Percentiles rank a stretch among this genome's conserved stretches.
These are phyloP conservation scores for Cryptoblepharus egeriae DNA, from an alignment of 2,797 vertebrate genomes.

Conservation along the genomic window DNA sequence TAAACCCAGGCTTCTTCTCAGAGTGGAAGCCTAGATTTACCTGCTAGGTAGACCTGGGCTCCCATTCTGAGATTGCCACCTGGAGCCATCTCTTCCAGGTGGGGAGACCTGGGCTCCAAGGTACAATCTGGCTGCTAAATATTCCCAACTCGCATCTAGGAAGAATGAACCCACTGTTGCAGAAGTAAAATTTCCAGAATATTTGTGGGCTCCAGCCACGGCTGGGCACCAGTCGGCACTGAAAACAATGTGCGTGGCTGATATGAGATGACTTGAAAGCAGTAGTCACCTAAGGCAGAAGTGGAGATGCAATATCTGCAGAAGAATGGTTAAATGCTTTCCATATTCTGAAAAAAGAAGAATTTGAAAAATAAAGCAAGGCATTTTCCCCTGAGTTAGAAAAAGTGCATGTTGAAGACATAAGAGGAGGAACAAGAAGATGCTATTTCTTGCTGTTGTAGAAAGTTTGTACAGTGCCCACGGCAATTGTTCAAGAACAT, in stretches of 20 bases:
- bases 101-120: too few relatives aligned
- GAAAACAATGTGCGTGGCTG: neutral
- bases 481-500: slow-evolving; percentile 35
- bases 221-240: too few relatives aligned
- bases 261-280: neutral
- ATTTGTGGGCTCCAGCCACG: too few relatives aligned
- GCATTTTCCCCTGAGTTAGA: neutral
- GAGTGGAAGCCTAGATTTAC: too few relatives aligned
- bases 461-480: slow-evolving; percentile 22
- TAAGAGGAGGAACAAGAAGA: slow-evolving; percentile 1
- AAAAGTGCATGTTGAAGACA: slow-evolving; percentile 10
- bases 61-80: too few relatives aligned
- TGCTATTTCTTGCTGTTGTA: slow-evolving; percentile 1
- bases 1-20: too few relatives aligned
- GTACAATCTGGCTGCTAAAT: too few relatives aligned
- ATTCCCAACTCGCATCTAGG: too few relatives aligned
- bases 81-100: too few relatives aligned
- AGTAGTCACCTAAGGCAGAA: neutral
- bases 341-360: neutral
- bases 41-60: too few relatives aligned
- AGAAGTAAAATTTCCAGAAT: too few relatives aligned
- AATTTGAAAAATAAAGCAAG: neutral
- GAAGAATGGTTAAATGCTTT: slow-evolving; percentile 1
- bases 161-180: too few relatives aligned
- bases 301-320: neutral